Percentiles rank a stretch among this genome's conserved stretches.
Evolutionary conservation across 1,140 invertebrate species (phyloP).

Genomic region (Camponotus floridanus): DNA sequence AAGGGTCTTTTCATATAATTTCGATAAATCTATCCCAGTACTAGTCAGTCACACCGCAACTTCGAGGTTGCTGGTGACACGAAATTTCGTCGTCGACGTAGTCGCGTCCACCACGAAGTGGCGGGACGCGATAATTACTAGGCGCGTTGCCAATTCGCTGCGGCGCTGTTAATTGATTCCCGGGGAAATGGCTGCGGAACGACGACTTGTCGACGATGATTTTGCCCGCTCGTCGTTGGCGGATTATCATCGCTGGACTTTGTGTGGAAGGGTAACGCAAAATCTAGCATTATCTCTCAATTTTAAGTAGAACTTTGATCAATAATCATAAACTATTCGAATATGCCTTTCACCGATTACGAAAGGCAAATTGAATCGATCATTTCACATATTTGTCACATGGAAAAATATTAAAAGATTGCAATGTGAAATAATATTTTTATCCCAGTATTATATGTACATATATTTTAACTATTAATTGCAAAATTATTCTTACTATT

Average conservation of each 20-base stretch:
- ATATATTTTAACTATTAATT: no score
- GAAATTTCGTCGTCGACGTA: slow-evolving; percentile 66
- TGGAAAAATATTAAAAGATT: no score
- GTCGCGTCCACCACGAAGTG: slow-evolving; percentile 63
- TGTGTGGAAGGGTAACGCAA: slow-evolving; percentile 15
- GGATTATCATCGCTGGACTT: slow-evolving; percentile 48
- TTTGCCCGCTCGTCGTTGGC: slow-evolving; percentile 56
- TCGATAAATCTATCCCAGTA: slow-evolving; percentile 40
- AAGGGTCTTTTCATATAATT: background rate
- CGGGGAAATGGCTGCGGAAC: slow-evolving; percentile 62
- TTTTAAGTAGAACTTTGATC: background rate
- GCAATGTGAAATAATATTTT: no score
- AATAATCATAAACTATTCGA: background rate
- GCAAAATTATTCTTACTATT: no score
- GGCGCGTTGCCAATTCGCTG: slow-evolving; percentile 76
- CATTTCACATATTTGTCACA: background rate
- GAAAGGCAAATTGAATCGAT: background rate
- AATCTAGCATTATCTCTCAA: slow-evolving; percentile 29
- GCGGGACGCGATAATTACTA: slow-evolving; percentile 76
- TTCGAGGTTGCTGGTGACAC: slow-evolving; percentile 32
- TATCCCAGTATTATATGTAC: no score
- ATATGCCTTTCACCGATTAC: background rate
- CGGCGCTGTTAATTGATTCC: slow-evolving; percentile 74
- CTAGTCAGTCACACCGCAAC: slow-evolving; percentile 55
- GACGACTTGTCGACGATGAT: slow-evolving; percentile 62